Conservation (phyloP, 2,888 invertebrate genomes). For the Iphiclides podalirius region DNA sequence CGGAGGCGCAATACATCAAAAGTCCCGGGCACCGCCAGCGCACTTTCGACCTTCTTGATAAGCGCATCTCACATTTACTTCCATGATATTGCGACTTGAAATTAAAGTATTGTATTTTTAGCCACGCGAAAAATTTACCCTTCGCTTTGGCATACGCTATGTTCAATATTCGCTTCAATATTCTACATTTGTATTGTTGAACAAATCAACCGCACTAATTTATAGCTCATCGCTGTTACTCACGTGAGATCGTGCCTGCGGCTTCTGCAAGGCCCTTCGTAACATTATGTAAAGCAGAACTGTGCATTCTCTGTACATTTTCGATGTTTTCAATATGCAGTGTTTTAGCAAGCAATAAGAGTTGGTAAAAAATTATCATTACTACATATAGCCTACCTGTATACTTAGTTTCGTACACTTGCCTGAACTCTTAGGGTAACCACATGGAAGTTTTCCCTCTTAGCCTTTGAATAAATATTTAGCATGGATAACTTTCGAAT, state of each 20-base stretch:
- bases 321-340: too few species aligned
- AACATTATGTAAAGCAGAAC: too few species aligned
- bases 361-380: too few species aligned
- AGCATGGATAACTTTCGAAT: too few species aligned
- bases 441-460: too few species aligned
- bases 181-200: constrained; percentile 16
- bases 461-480: too few species aligned
- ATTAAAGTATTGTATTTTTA: constrained; percentile 53
- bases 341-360: too few species aligned
- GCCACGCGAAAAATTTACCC: constrained; percentile 52
- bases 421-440: too few species aligned
- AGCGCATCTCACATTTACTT: constrained; percentile 36
- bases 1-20: constrained; percentile 28
- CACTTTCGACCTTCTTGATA: constrained; percentile 35
- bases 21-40: constrained; percentile 23
- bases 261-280: too few species aligned
- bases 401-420: too few species aligned
- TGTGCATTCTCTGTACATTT: too few species aligned
- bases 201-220: constrained; percentile 18
- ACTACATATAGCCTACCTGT: too few species aligned
- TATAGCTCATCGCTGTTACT: constrained; percentile 12
- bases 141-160: constrained; percentile 38
- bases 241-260: constrained; percentile 15
- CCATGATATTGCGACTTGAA: constrained; percentile 47
- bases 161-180: constrained; percentile 14